Percentiles rank a stretch among this genome's conserved stretches.
These are phyloP conservation scores for Chloromyia formosa DNA, from an alignment of 2,888 invertebrate species.

Conservation along the genomic window DNA sequence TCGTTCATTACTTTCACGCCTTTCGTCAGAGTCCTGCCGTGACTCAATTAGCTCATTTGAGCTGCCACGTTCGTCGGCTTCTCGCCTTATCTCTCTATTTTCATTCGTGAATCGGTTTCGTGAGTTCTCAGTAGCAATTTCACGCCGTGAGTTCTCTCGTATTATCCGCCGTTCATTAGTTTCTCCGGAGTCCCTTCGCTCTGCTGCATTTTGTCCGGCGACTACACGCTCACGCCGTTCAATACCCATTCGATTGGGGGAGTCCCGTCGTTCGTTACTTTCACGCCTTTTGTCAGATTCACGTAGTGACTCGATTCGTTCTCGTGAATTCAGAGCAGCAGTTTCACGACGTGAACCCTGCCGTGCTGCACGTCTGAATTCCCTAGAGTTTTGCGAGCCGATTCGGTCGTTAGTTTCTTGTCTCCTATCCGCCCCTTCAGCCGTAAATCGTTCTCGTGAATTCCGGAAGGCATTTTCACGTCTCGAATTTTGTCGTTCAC, in stretches of 20 bases:
- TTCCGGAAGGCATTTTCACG: background rate
- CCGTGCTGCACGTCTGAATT: too few species aligned
- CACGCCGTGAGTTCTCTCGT: background rate
- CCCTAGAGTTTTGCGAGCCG: background rate
- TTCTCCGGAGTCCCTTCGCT: background rate
- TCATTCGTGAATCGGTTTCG: background rate
- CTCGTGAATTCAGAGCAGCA: background rate
- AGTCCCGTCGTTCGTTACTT: slow-evolving; percentile 11
- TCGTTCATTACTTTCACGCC: background rate
- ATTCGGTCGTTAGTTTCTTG: background rate
- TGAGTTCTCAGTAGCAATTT: too few species aligned
- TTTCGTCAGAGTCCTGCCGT: background rate
- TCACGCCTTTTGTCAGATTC: background rate
- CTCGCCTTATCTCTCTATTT: background rate
- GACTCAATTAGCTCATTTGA: background rate
- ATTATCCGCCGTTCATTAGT: background rate
- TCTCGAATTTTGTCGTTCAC: slow-evolving; percentile 6
- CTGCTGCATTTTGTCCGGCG: too few species aligned
- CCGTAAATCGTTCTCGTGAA: slow-evolving; percentile 11
- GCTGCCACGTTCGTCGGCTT: background rate
- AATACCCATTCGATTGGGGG: too few species aligned
- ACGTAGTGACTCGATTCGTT: background rate
- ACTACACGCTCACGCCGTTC: too few species aligned
- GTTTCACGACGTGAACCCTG: too few species aligned
- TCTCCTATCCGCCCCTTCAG: background rate